Percentiles rank a stretch among this genome's conserved stretches.
Conservation (phyloP, 2,888 invertebrate species). For the Amphipyra tragopoginis region DNA sequence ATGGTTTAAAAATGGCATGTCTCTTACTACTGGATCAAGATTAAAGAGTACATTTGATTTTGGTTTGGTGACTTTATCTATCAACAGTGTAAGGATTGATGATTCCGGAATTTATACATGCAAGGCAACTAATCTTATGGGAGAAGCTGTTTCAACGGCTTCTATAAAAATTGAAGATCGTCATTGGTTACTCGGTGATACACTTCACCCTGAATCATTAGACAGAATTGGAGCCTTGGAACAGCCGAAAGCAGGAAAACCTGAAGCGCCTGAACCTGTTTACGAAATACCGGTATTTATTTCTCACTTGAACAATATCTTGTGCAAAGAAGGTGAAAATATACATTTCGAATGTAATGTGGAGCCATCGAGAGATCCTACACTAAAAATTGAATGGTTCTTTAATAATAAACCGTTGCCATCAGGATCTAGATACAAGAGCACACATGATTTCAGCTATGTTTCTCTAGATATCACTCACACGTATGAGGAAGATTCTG, state of each 20-base stretch:
- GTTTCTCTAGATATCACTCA: constrained; percentile 97
- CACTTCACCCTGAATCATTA: constrained; percentile 96
- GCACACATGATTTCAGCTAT: constrained; percentile 98
- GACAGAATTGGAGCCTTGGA: constrained; percentile 96
- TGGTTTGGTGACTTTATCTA: constrained; percentile 97
- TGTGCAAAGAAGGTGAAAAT: constrained; percentile 96
- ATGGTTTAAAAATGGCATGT: constrained; percentile 97
- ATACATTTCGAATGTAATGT: constrained; percentile 97
- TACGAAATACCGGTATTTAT: constrained; percentile 97
- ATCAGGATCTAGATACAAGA: constrained; percentile 96
- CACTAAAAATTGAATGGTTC: constrained; percentile 98
- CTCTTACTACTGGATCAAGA: constrained; percentile 96
- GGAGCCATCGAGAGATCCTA: constrained; percentile 97
- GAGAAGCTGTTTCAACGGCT: constrained; percentile 98
- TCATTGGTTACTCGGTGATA: constrained; percentile 96
- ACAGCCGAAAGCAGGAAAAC: constrained; percentile 92
- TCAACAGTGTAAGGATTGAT: constrained; percentile 95
- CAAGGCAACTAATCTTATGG: constrained; percentile 97
- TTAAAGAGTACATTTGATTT: constrained; percentile 98
- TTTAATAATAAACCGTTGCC: constrained; percentile 97
- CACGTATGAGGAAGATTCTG: constrained; percentile 97
- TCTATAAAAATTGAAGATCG: constrained; percentile 96
- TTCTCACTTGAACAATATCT: constrained; percentile 96
- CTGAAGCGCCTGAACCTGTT: constrained; percentile 93
- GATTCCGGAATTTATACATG: constrained; percentile 99